Conservation (phyloP, 2,113 vertebrate genomes). For the Tonatia bakeri region DNA sequence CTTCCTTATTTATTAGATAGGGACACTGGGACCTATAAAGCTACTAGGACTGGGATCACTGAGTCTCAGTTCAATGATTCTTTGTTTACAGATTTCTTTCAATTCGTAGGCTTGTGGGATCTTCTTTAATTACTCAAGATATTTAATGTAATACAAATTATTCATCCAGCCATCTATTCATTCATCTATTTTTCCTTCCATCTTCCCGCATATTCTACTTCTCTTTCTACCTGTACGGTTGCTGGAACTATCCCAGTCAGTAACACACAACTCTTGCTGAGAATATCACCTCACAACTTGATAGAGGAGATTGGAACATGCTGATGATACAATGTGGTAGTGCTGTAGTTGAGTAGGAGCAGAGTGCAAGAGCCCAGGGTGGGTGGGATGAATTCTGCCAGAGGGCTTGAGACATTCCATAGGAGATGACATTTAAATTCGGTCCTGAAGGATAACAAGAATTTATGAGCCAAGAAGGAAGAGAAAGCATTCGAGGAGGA, state of each 20-base stretch:
- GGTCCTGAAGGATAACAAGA: neutral
- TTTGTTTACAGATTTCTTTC: constrained; percentile 53
- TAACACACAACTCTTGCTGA: neutral
- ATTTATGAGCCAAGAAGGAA: neutral
- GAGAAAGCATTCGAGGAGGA: neutral
- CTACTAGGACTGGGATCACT: neutral
- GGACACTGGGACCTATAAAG: neutral
- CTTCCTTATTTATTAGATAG: constrained; percentile 47
- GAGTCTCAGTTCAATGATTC: constrained; percentile 44
- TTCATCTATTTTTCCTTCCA: neutral
- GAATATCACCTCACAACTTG: neutral
- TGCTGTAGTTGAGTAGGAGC: neutral
- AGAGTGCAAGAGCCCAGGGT: neutral
- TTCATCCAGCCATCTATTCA: neutral
- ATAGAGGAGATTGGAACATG: neutral
- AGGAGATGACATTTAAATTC: neutral
- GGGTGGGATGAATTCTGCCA: neutral
- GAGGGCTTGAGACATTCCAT: neutral
- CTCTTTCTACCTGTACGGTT: neutral
- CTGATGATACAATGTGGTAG: neutral
- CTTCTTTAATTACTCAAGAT: neutral
- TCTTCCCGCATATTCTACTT: neutral
- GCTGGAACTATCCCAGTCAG: neutral
- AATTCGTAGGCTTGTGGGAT: neutral
- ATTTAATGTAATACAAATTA: neutral